phyloP scores from a whole-genome alignment of 2,888 invertebrate species.

The Drosophila koepferae region DNA sequence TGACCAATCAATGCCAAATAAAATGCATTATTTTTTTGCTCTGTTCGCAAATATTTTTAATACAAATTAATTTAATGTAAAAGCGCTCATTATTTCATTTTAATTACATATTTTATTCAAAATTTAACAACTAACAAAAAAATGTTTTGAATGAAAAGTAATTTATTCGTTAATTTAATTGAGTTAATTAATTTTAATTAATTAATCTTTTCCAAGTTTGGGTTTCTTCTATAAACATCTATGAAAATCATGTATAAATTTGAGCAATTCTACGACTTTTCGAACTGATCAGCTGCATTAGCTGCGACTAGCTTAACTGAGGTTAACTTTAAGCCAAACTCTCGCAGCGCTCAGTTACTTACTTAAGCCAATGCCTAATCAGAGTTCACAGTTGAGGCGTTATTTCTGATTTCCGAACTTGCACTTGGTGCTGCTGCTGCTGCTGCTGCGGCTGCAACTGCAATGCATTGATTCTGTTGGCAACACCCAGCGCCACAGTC shows the following conservation, averaged over 20 bases:
- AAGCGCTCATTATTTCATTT: neutral
- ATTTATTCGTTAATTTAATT: neutral
- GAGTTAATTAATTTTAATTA: too few relatives aligned
- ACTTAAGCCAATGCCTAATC: slow-evolving; percentile 1
- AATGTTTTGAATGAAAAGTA: neutral
- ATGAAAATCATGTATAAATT: too few relatives aligned
- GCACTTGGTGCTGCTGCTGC: too few relatives aligned
- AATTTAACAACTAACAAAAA: neutral
- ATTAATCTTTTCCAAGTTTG: too few relatives aligned
- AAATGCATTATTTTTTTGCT: neutral
- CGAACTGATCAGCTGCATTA: neutral
- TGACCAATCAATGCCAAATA: slow-evolving; percentile 4
- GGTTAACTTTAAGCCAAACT: neutral
- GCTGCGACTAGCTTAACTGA: neutral
- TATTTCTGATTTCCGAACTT: slow-evolving; percentile 19
- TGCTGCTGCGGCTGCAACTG: neutral
- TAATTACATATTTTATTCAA: neutral
- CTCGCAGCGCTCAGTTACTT: neutral
- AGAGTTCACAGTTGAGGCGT: neutral
- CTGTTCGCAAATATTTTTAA: neutral
- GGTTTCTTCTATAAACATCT: too few relatives aligned
- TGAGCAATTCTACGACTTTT: neutral
- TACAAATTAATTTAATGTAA: neutral
- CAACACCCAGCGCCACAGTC: slow-evolving; percentile 12
- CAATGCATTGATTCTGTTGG: slow-evolving; percentile 16